A percentile compares a stretch with the other conserved stretches of the same genome.
Evolutionary conservation across 2,797 vertebrate genomes (phyloP).

Genomic region (Gymnothorax reevesii): DNA sequence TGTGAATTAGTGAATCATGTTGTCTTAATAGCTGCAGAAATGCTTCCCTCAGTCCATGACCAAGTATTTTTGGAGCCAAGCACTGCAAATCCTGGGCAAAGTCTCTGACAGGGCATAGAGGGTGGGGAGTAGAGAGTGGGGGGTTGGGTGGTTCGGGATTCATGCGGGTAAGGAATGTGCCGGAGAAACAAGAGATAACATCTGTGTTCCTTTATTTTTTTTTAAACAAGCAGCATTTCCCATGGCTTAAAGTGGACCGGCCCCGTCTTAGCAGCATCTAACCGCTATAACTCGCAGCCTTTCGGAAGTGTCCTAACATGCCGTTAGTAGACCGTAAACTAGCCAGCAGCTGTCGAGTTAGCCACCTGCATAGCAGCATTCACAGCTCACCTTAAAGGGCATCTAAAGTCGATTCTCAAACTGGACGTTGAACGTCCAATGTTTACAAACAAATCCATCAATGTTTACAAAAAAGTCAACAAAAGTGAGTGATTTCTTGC

Average conservation of each 20-base stretch:
- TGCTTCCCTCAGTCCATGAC: conserved; percentile 60
- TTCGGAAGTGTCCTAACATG: no score
- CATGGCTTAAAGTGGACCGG: conserved; percentile 79
- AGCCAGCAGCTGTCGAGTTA: background rate
- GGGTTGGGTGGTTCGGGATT: conserved; percentile 22
- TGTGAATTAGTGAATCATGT: conserved; percentile 46
- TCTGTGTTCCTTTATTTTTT: conserved; percentile 97
- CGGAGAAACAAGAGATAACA: conserved; percentile 74
- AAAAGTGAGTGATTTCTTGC: no score
- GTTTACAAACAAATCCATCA: no score
- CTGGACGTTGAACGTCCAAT: no score
- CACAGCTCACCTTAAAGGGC: background rate
- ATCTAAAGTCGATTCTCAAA: no score
- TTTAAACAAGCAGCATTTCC: conserved; percentile 76
- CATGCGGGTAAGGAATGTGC: conserved; percentile 65
- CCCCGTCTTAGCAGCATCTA: conserved; percentile 28
- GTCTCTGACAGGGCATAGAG: conserved; percentile 27
- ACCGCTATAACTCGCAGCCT: no score
- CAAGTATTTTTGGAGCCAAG: conserved; percentile 67
- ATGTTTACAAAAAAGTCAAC: no score
- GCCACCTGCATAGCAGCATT: background rate
- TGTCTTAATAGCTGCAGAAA: conserved; percentile 26
- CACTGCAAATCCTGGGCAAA: conserved; percentile 67
- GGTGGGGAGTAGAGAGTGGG: conserved; percentile 18
- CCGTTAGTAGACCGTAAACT: no score